Evolutionary conservation across 2,797 vertebrate species (phyloP).

Genomic region (Anniella stebbinsi): DNA sequence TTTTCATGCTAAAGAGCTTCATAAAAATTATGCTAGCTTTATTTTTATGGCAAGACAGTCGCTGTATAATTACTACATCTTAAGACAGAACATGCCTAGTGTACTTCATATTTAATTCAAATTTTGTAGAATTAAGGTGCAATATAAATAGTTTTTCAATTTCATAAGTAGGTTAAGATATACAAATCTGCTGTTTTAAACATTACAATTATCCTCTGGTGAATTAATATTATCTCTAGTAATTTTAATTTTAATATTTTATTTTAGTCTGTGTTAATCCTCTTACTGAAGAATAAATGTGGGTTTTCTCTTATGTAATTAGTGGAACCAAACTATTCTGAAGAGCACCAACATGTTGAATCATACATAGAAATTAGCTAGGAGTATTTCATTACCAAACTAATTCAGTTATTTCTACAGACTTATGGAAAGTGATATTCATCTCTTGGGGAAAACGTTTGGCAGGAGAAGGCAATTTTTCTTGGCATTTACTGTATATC

Average conservation of each 20-base stretch:
- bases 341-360: conserved; percentile 76
- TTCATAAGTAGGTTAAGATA: conserved; percentile 75
- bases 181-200: conserved; percentile 75
- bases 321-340: conserved; percentile 76
- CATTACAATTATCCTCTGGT: conserved; percentile 58
- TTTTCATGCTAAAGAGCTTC: conserved; percentile 45
- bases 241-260: conserved; percentile 77
- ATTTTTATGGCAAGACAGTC: conserved; percentile 65
- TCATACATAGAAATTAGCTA: conserved; percentile 76
- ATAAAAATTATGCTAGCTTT: conserved; percentile 61
- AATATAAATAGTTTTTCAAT: conserved; percentile 69
- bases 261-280: conserved; percentile 71
- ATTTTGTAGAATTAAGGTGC: conserved; percentile 67
- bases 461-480: conserved; percentile 75
- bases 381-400: conserved; percentile 80
- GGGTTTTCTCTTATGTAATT: conserved; percentile 78
- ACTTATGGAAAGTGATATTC: conserved; percentile 79
- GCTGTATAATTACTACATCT: conserved; percentile 59
- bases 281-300: conserved; percentile 78
- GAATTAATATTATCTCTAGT: conserved; percentile 64
- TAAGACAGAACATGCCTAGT: conserved; percentile 58
- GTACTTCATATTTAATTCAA: conserved; percentile 71
- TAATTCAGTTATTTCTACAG: conserved; percentile 77
- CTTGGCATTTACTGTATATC: conserved; percentile 74
- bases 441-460: conserved; percentile 77